A percentile compares a stretch with the other conserved stretches of the same genome.
Evolutionary conservation across 1,140 invertebrate species (phyloP).

Genomic region (Eriosoma lanigerum): DNA sequence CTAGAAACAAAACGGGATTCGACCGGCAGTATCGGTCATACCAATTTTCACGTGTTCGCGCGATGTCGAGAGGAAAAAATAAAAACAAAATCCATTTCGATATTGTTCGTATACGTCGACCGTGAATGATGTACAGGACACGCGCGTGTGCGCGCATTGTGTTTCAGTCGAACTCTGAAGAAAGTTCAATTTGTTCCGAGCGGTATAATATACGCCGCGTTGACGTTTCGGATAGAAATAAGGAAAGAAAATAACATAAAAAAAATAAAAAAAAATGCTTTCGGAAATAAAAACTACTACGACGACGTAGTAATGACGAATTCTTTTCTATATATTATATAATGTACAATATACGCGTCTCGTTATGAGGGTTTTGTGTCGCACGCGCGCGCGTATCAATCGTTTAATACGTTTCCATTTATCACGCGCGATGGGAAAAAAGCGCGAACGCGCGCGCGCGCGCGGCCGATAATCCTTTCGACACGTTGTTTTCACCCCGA

Average conservation of each 20-base stretch:
- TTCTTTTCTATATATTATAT: neutral
- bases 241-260: too few relatives aligned
- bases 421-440: neutral
- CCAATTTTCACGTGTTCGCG: too few relatives aligned
- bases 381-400: neutral
- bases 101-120: neutral
- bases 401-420: conserved; percentile 29
- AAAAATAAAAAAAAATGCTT: too few relatives aligned
- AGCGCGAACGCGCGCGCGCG: neutral
- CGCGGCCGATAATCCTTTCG: neutral
- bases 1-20: neutral
- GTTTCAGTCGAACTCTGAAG: conserved; percentile 33
- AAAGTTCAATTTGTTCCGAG: conserved; percentile 30
- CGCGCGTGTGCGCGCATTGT: neutral
- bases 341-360: neutral
- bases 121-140: neutral
- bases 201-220: neutral
- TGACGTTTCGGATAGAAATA: neutral
- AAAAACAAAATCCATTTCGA: neutral
- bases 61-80: too few relatives aligned
- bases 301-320: conserved; percentile 22
- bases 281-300: conserved; percentile 2
- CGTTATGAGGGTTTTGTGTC: too few relatives aligned
- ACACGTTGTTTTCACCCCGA: neutral
- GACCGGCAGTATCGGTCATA: neutral